These are phyloP conservation scores for Limnephilus rhombicus DNA, from an alignment of 2,888 invertebrate species.

Conservation along the genomic window DNA sequence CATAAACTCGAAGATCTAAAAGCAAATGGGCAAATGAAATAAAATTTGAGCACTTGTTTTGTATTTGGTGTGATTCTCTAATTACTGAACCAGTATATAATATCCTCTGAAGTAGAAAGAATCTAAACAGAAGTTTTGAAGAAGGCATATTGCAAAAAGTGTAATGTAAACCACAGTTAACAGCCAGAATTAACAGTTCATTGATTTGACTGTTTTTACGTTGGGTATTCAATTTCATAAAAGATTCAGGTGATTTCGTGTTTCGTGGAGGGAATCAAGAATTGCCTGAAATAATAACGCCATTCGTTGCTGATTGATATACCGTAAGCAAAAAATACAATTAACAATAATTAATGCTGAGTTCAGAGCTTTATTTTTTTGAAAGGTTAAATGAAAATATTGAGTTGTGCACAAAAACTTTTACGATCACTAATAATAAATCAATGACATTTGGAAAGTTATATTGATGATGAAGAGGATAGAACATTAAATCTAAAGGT, in stretches of 20 bases:
- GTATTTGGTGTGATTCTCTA: neutral
- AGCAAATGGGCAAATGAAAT: neutral
- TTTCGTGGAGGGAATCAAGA: neutral
- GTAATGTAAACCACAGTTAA: neutral
- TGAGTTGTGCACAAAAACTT: neutral
- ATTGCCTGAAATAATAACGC: neutral
- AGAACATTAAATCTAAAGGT: neutral
- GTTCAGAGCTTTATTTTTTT: constrained; percentile 14
- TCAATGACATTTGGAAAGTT: neutral
- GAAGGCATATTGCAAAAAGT: neutral
- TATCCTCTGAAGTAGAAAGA: neutral
- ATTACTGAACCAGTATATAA: neutral
- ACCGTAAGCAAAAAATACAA: neutral
- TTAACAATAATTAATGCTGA: neutral
- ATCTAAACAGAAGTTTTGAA: neutral
- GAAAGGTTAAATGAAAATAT: neutral
- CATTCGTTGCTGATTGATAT: neutral
- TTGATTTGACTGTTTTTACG: neutral
- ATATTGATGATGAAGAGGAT: neutral
- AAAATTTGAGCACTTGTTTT: neutral
- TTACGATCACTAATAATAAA: neutral
- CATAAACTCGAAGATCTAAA: neutral
- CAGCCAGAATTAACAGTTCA: neutral
- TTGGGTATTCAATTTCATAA: neutral
- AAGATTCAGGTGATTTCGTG: neutral